Conservation (phyloP, 2,888 invertebrate species). For the Lithophane ornitopus region DNA sequence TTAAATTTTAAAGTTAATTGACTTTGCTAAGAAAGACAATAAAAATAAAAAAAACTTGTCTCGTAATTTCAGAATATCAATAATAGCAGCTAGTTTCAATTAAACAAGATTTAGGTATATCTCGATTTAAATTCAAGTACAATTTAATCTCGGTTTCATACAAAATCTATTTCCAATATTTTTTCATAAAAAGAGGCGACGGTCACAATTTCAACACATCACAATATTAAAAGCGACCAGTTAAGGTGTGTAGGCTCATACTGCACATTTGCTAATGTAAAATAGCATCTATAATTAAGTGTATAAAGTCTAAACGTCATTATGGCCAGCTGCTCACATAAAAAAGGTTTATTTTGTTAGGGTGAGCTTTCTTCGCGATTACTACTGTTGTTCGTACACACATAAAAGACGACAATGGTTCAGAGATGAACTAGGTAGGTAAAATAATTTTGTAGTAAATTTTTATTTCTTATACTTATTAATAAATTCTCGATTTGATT, state of each 20-base stretch:
- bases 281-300: conserved; percentile 70
- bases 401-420: conserved; percentile 81
- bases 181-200: conserved; percentile 67
- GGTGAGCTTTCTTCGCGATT: conserved; percentile 87
- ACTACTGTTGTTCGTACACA: conserved; percentile 82
- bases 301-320: conserved; percentile 70
- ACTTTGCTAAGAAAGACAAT: background rate
- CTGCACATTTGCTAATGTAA: conserved; percentile 68
- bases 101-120: background rate
- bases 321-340: conserved; percentile 72
- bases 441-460: background rate
- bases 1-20: background rate
- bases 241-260: conserved; percentile 67
- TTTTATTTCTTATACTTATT: background rate
- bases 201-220: conserved; percentile 68
- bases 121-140: background rate
- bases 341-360: conserved; percentile 82
- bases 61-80: background rate
- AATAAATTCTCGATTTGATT: background rate
- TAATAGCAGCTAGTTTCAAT: background rate
- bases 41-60: no score
- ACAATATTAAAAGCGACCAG: conserved; percentile 70
- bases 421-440: conserved; percentile 75
- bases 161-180: background rate
- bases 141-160: background rate